A percentile compares a stretch with the other conserved stretches of the same genome.
These are phyloP conservation scores for Hiodon tergisus DNA, from an alignment of 2,113 vertebrate species.

Conservation along the genomic window DNA sequence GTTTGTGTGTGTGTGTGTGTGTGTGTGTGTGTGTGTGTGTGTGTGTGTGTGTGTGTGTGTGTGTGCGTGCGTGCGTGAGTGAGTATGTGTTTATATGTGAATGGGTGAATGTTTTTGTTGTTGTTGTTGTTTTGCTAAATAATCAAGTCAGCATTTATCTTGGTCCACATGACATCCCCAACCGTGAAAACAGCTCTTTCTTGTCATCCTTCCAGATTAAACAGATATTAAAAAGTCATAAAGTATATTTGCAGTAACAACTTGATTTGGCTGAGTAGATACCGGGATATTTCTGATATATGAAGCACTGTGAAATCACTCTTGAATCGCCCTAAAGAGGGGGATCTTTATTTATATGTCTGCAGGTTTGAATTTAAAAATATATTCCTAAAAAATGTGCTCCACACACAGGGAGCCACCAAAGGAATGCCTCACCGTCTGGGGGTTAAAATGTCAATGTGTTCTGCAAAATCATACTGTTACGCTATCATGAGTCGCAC, in stretches of 20 bases:
- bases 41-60: constrained; percentile 1
- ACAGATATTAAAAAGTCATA: constrained; percentile 51
- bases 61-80: constrained; percentile 21
- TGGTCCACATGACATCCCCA: background rate
- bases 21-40: constrained; percentile 14
- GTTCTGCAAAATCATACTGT: no score
- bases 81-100: constrained; percentile 15
- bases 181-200: constrained; percentile 54
- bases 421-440: no score
- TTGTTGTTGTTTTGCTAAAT: constrained; percentile 27
- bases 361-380: no score
- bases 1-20: no score
- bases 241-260: constrained; percentile 51
- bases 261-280: constrained; percentile 40
- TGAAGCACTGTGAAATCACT: background rate
- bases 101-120: constrained; percentile 19
- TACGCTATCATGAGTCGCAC: no score
- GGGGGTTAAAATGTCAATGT: no score
- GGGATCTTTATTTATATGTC: background rate
- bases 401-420: no score
- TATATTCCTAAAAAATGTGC: no score
- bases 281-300: constrained; percentile 5
- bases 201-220: constrained; percentile 48
- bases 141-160: constrained; percentile 45
- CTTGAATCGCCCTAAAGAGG: background rate